Evolutionary conservation across 2,113 vertebrate genomes (phyloP), one percentile per base, ranked within the genome.

Genomic region (Catharus fuscescens): DNA sequence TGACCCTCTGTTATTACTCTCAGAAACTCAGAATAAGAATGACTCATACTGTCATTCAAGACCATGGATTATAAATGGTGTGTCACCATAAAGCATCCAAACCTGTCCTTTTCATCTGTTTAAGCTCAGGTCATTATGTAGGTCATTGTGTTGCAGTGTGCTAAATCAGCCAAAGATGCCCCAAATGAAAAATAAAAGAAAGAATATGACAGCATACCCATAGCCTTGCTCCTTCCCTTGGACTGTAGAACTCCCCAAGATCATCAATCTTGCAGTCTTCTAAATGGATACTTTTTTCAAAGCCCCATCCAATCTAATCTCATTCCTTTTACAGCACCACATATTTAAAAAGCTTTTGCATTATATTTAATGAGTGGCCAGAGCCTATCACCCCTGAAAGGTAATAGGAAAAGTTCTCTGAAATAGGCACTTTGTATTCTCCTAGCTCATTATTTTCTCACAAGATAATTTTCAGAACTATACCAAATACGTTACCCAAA

Each of bases 381-480:
- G 89, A 85, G 48, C 36, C 56, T 83, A 77, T 60, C 42, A 56
- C 7, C 40, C 67, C n/a, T 2, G 8, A 71, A 95, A 83, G 38
- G 52, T 80, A 92, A 84, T 54, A 90, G 48, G 23, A 44, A 79
- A 93, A 84, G 14, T 88, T 90, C 48, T 78, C 57, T 88, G 65
- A 84, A 92, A 93, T 15, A 88, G 14, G 18, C 4, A 18, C 7
- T 82, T 96, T 90, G 52, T 88, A 54, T 86, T 92, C 72, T 95
- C 69, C 12, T 64, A 90, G 47, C 69, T 95, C 92, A 79, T 96
- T 93, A 93, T 93, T 92, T 81, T 67, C 57, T 95, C 69, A 71
- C 76, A 81, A 44, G 71, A 88, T 88, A 74, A 74, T 93, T 92
- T 94, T 72, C 92, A 72, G 72, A 90, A 42, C 82, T 71, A 18